These are phyloP conservation scores for Phyllotreta cruciferae DNA, from an alignment of 2,888 invertebrate genomes.

Conservation along the genomic window DNA sequence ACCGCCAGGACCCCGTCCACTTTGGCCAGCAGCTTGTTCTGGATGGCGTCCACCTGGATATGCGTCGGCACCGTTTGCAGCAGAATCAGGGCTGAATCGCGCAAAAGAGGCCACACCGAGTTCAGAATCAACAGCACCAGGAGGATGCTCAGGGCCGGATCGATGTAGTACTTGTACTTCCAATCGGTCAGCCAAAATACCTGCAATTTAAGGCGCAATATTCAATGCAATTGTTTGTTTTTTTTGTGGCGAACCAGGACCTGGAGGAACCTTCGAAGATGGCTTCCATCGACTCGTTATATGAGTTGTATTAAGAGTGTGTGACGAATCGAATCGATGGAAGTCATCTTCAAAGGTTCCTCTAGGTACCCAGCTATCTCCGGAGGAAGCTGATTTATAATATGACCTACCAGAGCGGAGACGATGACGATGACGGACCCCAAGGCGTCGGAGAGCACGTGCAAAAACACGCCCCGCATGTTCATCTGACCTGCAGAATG, in stretches of 20 bases:
- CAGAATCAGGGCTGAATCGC: constrained; percentile 93
- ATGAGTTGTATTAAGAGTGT: too few species aligned
- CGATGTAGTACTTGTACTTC: constrained; percentile 85
- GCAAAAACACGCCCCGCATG: constrained; percentile 99
- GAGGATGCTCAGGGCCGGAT: constrained; percentile 91
- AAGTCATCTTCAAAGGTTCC: neutral
- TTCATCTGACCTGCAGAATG: constrained; percentile 86
- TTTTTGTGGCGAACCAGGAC: too few species aligned
- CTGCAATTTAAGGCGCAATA: constrained; percentile 48
- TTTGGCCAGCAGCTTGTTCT: constrained; percentile 83
- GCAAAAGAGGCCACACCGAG: constrained; percentile 90
- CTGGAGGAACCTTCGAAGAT: too few species aligned
- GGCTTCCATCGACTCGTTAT: too few species aligned
- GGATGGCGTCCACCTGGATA: constrained; percentile 93
- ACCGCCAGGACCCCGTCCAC: constrained; percentile 95
- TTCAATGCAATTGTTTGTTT: neutral
- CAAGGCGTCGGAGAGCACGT: constrained; percentile 95
- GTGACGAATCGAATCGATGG: too few species aligned
- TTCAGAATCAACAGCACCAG: constrained; percentile 86
- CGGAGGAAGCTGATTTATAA: neutral
- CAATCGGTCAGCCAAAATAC: constrained; percentile 81
- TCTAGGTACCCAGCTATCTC: neutral
- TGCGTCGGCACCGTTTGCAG: constrained; percentile 99
- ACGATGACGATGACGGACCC: constrained; percentile 92
- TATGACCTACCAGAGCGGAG: constrained; percentile 67